Conservation (phyloP, 2,888 invertebrate species). For the Polymixis lichenea region DNA sequence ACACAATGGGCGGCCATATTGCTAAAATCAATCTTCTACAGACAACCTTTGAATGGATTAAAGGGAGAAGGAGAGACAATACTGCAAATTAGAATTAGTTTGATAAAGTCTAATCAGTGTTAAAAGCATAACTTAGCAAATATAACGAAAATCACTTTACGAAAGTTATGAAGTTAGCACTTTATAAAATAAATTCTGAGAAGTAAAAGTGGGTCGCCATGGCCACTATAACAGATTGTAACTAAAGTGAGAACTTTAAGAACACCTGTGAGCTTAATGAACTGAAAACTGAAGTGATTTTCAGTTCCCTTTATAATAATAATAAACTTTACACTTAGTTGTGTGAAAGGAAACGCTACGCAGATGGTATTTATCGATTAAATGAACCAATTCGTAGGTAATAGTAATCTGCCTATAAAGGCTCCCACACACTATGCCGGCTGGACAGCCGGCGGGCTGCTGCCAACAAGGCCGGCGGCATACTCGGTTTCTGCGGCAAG, state of each 20-base stretch:
- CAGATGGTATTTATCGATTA: background rate
- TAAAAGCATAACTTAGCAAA: slow-evolving; percentile 21
- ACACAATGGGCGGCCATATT: no score
- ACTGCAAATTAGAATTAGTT: no score
- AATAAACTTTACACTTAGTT: slow-evolving; percentile 27
- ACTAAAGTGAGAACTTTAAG: slow-evolving; percentile 47
- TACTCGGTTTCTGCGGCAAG: no score
- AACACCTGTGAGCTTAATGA: slow-evolving; percentile 57
- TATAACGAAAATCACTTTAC: slow-evolving; percentile 22
- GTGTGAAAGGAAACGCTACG: background rate
- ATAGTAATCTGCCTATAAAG: no score
- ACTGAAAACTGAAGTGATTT: slow-evolving; percentile 55
- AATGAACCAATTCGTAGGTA: no score
- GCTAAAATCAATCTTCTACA: no score
- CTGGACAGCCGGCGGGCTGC: no score
- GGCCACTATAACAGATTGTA: slow-evolving; percentile 56
- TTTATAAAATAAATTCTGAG: slow-evolving; percentile 44
- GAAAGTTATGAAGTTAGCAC: slow-evolving; percentile 35
- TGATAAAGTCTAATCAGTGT: slow-evolving; percentile 18
- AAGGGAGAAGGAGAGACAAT: no score
- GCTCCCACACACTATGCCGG: no score
- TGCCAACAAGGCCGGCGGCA: no score
- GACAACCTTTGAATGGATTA: no score
- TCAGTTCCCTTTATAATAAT: slow-evolving; percentile 36
- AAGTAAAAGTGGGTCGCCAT: slow-evolving; percentile 48